Evolutionary conservation across 1,140 invertebrate species (phyloP), one percentile per base, ranked within the genome.

Genomic region (Panonychus citri): DNA sequence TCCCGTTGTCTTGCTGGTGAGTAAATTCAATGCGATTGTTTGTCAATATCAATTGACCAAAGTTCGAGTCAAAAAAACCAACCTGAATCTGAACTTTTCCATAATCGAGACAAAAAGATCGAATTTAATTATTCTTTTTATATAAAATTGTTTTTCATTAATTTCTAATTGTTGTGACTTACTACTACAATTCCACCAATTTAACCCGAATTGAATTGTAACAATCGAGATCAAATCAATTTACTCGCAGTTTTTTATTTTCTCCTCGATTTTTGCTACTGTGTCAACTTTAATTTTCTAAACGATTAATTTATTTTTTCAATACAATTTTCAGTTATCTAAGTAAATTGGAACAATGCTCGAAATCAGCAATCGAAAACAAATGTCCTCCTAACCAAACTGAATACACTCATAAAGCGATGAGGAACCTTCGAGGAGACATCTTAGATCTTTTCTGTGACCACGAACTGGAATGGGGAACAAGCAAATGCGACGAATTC

Each of bases 391-490:
- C 57, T 2, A 42, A 54, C 8, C 51, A 54, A 13, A 43, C 26
- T 24, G 39, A 43, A 43, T 57, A 57, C 40, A 57, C 51, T 8
- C 24, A 27, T 5, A 27, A 53, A 57, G 56, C 56, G 13, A 57
- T 57, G 21, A 52, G 34, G 17, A 28, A 48, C 19, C 40, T 53
- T 19, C 21, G 28, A 8, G 56, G 56, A 42, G 56, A 57, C 25
- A 34, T 57, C 8, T 54, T 57, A 34, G 56, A 57, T 53, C 30
- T 57, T 21, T 57, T 57, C 42, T 57, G 56, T 54, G 56, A 48
- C 17, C 57, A 53, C 21, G 56, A 57, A 34, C 37, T 57, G 24
- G 27, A 25, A n/a, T 57, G 56, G 56, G 56, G 51, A 21, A 55
- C 56, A 3, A 13, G 25, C 1, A 57, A 57, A 15, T 57, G 56